Conservation (phyloP, 2,888 invertebrate genomes). For the Oscheius sp. region DNA sequence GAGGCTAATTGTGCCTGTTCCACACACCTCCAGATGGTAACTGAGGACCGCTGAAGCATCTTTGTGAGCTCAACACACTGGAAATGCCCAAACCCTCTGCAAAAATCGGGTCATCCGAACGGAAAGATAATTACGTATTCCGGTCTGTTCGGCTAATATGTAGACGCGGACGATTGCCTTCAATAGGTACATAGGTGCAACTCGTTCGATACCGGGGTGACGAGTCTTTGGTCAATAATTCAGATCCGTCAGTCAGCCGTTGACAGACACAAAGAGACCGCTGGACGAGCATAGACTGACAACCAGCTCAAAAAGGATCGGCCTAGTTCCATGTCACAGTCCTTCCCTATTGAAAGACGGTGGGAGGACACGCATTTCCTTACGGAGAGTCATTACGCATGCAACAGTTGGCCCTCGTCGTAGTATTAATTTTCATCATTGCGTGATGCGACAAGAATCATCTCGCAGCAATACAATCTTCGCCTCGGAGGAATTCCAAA, state of each 20-base stretch:
- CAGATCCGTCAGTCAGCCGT: neutral
- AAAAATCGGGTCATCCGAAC: neutral
- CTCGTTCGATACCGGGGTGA: neutral
- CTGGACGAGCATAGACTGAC: too few species aligned
- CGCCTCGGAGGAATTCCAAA: too few species aligned
- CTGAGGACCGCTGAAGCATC: neutral
- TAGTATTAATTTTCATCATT: constrained; percentile 3
- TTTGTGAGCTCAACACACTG: too few species aligned
- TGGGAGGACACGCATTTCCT: too few species aligned
- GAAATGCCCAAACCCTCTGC: too few species aligned
- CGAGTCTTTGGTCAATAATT: constrained; percentile 4
- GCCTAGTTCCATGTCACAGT: too few species aligned
- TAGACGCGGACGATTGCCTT: constrained; percentile 2
- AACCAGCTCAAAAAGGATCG: too few species aligned
- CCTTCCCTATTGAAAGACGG: too few species aligned
- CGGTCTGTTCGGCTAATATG: constrained; percentile 15
- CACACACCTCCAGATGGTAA: neutral
- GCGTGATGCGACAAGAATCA: neutral
- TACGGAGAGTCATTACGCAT: too few species aligned
- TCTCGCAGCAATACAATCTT: neutral
- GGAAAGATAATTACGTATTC: constrained; percentile 24
- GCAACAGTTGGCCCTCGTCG: too few species aligned
- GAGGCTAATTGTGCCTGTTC: constrained; percentile 23
- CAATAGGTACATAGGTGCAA: neutral
- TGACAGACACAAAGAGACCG: neutral